Conservation (phyloP, 2,113 vertebrate species). For the Gymnobelideus leadbeateri region DNA sequence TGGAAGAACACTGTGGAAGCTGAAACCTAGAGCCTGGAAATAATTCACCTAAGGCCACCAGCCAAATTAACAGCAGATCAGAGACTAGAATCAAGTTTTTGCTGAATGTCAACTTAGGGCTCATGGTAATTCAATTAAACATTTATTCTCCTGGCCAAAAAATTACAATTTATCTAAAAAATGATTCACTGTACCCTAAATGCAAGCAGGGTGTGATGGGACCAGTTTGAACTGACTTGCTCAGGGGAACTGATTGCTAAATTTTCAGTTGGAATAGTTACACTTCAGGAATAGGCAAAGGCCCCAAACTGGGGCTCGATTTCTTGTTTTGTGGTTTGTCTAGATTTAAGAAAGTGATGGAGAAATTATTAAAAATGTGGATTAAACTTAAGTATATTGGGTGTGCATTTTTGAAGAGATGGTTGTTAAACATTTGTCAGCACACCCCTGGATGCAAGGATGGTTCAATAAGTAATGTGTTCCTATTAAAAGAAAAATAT, state of each 20-base stretch:
- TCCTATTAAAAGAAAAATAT: background rate
- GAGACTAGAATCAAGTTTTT: background rate
- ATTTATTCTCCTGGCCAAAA: background rate
- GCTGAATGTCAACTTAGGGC: background rate
- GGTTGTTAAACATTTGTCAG: background rate
- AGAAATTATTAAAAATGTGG: background rate
- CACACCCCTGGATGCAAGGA: background rate
- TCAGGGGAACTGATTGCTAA: background rate
- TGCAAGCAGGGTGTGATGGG: background rate
- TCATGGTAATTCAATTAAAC: background rate
- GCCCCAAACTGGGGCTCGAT: background rate
- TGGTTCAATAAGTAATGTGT: background rate
- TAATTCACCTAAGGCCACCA: background rate
- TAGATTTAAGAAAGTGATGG: background rate
- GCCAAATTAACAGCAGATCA: background rate
- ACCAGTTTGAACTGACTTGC: background rate
- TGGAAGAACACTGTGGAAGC: background rate
- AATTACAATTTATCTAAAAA: background rate
- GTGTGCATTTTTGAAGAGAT: background rate
- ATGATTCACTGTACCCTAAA: background rate
- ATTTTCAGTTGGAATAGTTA: background rate
- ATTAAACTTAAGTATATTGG: background rate
- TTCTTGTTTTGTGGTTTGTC: background rate
- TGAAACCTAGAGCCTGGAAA: background rate
- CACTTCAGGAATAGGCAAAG: background rate